Percentiles rank a stretch among this genome's conserved stretches.
Evolutionary conservation across 2,888 invertebrate species (phyloP).

Genomic region (Cheilosia vulpina): DNA sequence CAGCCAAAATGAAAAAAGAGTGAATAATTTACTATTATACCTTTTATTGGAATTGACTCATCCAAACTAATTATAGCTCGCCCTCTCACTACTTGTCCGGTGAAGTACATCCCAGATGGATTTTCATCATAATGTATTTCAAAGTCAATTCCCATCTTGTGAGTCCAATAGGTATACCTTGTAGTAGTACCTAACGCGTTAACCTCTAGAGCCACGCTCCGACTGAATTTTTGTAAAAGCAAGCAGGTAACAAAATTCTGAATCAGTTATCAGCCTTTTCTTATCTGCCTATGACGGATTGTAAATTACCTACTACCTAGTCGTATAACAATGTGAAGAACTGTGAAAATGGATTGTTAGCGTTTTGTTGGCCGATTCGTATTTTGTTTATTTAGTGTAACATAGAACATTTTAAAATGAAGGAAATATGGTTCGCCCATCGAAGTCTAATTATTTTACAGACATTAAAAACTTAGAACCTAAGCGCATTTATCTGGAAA

Average conservation of each 20-base stretch:
- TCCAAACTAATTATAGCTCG: constrained; percentile 73
- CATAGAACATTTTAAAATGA: too few species aligned
- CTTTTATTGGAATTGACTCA: constrained; percentile 75
- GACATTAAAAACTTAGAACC: too few species aligned
- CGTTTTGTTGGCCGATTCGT: too few species aligned
- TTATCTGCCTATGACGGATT: constrained; percentile 3
- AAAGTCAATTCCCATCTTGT: constrained; percentile 78
- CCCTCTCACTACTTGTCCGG: constrained; percentile 79
- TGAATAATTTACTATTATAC: constrained; percentile 33
- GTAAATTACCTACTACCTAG: neutral
- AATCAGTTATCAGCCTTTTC: neutral
- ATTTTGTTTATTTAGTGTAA: too few species aligned
- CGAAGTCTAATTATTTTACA: too few species aligned
- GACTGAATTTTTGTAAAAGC: neutral
- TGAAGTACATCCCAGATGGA: constrained; percentile 79
- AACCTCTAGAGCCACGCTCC: neutral
- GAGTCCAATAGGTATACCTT: neutral
- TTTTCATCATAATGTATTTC: constrained; percentile 80
- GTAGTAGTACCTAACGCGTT: neutral
- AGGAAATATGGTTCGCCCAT: too few species aligned
- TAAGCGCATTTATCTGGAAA: too few species aligned
- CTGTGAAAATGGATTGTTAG: too few species aligned
- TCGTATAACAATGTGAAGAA: neutral
- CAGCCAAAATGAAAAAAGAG: neutral
- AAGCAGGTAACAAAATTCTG: neutral